Percentiles rank a stretch among this genome's conserved stretches.
These are phyloP conservation scores for Triplophysa bombifrons DNA, from an alignment of 2,797 vertebrate genomes.

Conservation along the genomic window DNA sequence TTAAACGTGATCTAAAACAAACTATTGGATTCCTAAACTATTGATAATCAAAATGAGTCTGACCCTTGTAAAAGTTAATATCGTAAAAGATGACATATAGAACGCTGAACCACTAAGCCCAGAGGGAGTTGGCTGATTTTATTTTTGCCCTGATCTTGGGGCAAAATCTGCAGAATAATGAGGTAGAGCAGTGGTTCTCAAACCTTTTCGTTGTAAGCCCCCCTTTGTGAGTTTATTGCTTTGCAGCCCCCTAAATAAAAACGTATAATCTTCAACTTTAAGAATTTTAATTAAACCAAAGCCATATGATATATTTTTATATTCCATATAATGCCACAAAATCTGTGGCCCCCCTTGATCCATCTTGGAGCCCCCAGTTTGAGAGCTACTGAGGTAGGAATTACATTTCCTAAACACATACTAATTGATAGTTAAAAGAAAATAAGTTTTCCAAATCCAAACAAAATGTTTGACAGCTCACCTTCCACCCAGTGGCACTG, in stretches of 20 bases:
- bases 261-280: no score
- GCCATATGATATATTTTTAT: no score
- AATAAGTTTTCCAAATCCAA: neutral
- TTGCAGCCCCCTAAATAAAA: no score
- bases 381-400: neutral
- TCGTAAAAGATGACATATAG: neutral
- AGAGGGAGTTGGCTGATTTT: neutral
- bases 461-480: constrained; percentile 57
- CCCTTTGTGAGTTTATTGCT: no score
- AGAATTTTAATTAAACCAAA: no score
- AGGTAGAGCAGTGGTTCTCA: no score
- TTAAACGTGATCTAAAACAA: neutral
- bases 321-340: no score
- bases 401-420: no score
- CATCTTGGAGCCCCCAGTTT: no score
- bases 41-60: neutral
- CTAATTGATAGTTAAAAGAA: no score
- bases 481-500: constrained; percentile 96
- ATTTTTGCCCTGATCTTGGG: neutral
- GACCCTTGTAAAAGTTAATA: neutral
- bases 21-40: neutral
- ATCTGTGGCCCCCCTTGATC: no score
- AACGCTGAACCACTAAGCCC: neutral
- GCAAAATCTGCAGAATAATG: neutral
- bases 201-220: no score